Conservation (phyloP, 2,113 vertebrate genomes). For the Xerus inauris region DNA sequence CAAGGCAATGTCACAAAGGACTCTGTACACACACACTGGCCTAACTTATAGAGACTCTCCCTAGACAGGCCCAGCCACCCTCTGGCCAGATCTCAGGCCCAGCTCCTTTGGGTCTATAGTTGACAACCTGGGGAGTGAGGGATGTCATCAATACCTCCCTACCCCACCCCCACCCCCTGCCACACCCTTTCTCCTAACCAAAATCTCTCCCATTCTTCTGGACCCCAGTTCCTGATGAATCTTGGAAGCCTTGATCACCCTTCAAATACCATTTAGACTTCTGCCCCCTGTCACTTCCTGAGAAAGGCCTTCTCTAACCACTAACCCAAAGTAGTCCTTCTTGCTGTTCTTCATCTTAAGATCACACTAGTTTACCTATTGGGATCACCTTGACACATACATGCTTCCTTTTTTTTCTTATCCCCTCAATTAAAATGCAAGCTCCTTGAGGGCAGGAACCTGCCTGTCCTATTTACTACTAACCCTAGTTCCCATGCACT, state of each 20-base stretch:
- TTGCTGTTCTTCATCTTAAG: background rate
- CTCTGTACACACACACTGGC: background rate
- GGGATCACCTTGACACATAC: background rate
- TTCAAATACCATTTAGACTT: background rate
- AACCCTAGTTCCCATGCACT: background rate
- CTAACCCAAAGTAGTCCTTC: background rate
- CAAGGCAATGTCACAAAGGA: constrained; percentile 35
- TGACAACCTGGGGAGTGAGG: background rate
- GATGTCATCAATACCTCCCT: background rate
- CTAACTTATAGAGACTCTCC: background rate
- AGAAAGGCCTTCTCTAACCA: background rate
- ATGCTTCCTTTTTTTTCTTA: background rate
- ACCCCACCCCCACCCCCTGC: background rate
- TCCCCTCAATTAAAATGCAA: background rate
- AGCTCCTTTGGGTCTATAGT: background rate
- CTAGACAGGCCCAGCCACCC: background rate
- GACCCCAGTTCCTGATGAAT: background rate
- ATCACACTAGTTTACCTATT: background rate
- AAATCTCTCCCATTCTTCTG: background rate
- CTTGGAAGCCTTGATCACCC: background rate
- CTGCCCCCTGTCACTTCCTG: fast-evolving
- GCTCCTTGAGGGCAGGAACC: background rate
- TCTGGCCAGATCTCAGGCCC: background rate
- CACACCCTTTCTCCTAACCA: background rate
- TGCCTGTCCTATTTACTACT: background rate